Evolutionary conservation across 2,797 vertebrate species (phyloP).

Genomic region (Synanceia verrucosa): DNA sequence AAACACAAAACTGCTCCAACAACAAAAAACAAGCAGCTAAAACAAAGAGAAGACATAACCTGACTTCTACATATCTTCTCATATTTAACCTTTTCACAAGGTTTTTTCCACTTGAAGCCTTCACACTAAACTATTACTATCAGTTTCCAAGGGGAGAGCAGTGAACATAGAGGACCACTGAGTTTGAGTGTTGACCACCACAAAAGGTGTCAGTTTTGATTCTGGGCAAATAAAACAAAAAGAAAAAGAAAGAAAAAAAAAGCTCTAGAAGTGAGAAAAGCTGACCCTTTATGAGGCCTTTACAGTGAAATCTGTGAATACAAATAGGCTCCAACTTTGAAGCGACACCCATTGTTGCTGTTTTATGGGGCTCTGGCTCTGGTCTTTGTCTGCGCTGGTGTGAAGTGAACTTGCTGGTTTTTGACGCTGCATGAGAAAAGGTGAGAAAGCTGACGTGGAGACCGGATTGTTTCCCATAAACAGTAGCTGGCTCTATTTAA

Average conservation of each 20-base stretch:
- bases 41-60: too few species aligned
- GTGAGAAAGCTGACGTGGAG: conserved; percentile 41
- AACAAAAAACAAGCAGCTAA: neutral
- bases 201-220: too few species aligned
- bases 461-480: conserved; percentile 44
- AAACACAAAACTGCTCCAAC: neutral
- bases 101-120: too few species aligned
- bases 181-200: too few species aligned
- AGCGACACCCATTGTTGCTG: conserved; percentile 60
- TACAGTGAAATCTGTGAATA: conserved; percentile 44
- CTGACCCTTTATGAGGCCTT: conserved; percentile 10
- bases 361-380: conserved; percentile 63
- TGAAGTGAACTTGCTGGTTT: conserved; percentile 70
- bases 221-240: neutral
- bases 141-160: too few species aligned
- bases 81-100: too few species aligned
- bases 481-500: conserved; percentile 22
- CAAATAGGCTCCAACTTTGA: conserved; percentile 55
- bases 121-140: too few species aligned
- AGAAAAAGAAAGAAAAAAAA: accelerated
- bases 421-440: conserved; percentile 74
- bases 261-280: neutral
- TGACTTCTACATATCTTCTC: too few species aligned
- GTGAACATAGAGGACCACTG: too few species aligned
- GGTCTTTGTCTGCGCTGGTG: conserved; percentile 54